Evolutionary conservation across 2,113 vertebrate genomes (phyloP).

Genomic region (Trematocara macrostoma): DNA sequence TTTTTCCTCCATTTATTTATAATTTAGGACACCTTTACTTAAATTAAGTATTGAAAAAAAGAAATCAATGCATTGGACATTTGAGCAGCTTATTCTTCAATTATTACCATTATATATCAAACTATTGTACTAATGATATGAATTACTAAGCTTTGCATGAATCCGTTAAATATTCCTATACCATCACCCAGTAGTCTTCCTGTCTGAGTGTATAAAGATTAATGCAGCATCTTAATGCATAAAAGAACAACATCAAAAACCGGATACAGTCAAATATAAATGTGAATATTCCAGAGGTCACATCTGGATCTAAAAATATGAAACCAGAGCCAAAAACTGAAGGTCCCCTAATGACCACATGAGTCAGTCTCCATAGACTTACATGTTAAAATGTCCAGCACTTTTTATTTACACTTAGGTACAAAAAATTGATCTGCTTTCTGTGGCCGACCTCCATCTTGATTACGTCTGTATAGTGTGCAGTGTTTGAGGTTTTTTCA

Average conservation of each 20-base stretch:
- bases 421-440: background rate
- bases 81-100: background rate
- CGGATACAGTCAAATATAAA: background rate
- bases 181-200: background rate
- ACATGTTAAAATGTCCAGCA: background rate
- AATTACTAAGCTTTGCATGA: background rate
- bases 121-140: background rate
- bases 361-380: background rate
- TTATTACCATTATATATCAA: background rate
- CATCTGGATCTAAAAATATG: background rate
- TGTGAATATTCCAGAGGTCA: background rate
- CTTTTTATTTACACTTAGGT: background rate
- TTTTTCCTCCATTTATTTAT: constrained; percentile 5
- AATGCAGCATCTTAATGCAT: background rate
- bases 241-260: background rate
- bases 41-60: background rate
- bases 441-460: background rate
- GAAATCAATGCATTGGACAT: background rate
- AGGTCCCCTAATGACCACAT: background rate
- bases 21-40: background rate
- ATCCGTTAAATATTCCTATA: background rate
- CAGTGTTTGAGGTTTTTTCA: background rate
- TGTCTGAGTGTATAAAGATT: background rate
- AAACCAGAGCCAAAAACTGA: background rate
- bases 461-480: background rate